phyloP scores from a whole-genome alignment of 2,797 vertebrate species.

The Miichthys miiuy region DNA sequence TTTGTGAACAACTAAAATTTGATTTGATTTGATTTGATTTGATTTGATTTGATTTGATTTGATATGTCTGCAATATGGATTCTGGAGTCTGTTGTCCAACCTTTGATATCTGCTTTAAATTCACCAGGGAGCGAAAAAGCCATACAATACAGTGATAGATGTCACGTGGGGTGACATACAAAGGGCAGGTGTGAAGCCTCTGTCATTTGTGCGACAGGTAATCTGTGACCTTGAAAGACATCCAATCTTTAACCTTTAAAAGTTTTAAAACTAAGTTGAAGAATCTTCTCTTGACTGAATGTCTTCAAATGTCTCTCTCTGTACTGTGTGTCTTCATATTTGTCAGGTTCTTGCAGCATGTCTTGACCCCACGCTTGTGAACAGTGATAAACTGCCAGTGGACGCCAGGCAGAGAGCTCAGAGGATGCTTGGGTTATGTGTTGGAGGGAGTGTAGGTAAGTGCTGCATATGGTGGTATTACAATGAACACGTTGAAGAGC shows the following conservation, averaged over 20 bases:
- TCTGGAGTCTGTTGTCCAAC: background rate
- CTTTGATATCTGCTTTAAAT: conserved; percentile 10
- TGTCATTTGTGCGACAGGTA: conserved; percentile 86
- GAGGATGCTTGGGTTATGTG: conserved; percentile 66
- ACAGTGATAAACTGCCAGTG: conserved; percentile 67
- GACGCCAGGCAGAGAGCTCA: conserved; percentile 78
- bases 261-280: background rate
- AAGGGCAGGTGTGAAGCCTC: conserved; percentile 74
- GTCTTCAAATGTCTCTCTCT: background rate
- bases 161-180: conserved; percentile 75
- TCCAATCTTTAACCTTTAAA: background rate
- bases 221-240: conserved; percentile 7
- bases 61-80: background rate
- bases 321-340: background rate
- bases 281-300: background rate
- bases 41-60: too few species aligned
- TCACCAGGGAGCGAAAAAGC: conserved; percentile 72
- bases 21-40: too few species aligned
- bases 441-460: conserved; percentile 79
- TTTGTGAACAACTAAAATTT: too few species aligned
- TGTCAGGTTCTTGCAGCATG: conserved; percentile 82
- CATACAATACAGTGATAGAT: conserved; percentile 75
- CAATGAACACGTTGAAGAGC: too few species aligned
- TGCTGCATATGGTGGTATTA: background rate
- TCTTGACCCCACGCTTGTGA: conserved; percentile 78